phyloP scores from a whole-genome alignment of 2,797 vertebrate genomes.

The Enteromius afrohamiltoni region DNA sequence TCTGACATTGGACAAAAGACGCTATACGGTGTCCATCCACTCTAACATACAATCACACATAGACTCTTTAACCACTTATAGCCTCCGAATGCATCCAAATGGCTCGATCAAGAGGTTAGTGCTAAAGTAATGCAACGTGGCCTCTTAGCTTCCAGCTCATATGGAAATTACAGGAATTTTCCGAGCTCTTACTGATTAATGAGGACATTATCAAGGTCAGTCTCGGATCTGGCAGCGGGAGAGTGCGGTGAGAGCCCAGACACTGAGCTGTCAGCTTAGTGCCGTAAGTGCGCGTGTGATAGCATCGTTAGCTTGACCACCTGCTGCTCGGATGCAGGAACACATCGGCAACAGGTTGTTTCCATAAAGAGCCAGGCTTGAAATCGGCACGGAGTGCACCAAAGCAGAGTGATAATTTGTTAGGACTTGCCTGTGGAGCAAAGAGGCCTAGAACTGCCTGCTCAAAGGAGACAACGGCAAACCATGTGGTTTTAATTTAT shows the following conservation, averaged over 20 bases:
- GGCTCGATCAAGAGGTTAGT: slow-evolving; percentile 1
- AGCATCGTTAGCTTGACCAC: slow-evolving; percentile 45
- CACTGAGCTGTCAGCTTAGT: slow-evolving; percentile 44
- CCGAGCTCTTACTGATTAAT: slow-evolving; percentile 41
- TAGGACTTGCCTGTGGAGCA: slow-evolving; percentile 15
- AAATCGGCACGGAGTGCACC: slow-evolving; percentile 6
- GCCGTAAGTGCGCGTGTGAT: slow-evolving; percentile 22
- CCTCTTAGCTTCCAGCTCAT: slow-evolving; percentile 1
- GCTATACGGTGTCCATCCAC: neutral
- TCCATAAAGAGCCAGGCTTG: slow-evolving; percentile 30
- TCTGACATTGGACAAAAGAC: neutral
- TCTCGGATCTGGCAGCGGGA: slow-evolving; percentile 35
- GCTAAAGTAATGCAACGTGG: slow-evolving; percentile 22
- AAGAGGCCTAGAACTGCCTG: slow-evolving; percentile 1
- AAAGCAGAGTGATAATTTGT: slow-evolving; percentile 27
- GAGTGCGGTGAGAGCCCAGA: slow-evolving; percentile 29
- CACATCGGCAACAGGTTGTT: slow-evolving; percentile 39
- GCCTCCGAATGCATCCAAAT: slow-evolving; percentile 6
- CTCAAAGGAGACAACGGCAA: neutral
- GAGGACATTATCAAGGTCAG: slow-evolving; percentile 46
- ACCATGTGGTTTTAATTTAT: neutral
- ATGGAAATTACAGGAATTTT: slow-evolving; percentile 27
- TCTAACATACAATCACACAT: neutral
- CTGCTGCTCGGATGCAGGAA: slow-evolving; percentile 23
- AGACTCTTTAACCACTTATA: slow-evolving; percentile 1